Conservation (phyloP, 2,113 vertebrate genomes). For the Casuarius casuarius region DNA sequence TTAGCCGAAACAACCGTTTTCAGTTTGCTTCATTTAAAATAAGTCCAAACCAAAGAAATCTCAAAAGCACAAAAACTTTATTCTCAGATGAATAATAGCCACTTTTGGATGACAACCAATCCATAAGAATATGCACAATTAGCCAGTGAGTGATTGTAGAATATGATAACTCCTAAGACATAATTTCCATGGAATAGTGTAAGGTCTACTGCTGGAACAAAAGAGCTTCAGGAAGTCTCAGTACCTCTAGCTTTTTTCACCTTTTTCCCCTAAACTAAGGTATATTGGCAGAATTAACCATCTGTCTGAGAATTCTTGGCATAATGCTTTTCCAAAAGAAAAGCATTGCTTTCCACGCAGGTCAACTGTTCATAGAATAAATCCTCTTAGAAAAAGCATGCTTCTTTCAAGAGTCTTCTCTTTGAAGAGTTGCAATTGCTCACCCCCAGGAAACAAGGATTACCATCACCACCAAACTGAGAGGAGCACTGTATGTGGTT, state of each 20-base stretch:
- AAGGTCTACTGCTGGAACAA: neutral
- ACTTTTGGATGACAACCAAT: neutral
- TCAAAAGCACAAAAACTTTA: neutral
- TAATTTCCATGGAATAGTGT: neutral
- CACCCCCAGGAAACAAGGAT: neutral
- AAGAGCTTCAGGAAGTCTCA: neutral
- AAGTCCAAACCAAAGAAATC: no score
- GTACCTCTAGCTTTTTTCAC: neutral
- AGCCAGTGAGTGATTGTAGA: neutral
- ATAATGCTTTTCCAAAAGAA: neutral
- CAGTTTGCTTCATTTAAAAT: no score
- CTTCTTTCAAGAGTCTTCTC: neutral
- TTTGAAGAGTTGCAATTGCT: neutral
- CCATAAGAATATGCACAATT: neutral
- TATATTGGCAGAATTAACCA: neutral
- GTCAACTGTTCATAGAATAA: fast-evolving
- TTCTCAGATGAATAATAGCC: neutral
- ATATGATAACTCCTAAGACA: neutral
- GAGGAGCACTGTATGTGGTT: no score
- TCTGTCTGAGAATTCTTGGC: neutral
- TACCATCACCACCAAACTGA: no score
- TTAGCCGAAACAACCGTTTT: neutral
- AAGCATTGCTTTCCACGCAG: neutral
- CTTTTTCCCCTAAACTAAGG: neutral
- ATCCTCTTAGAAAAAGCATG: fast-evolving